Percentiles rank a stretch among this genome's conserved stretches.
Conservation (phyloP, 2,113 vertebrate species). For the Neomonachus schauinslandi region DNA sequence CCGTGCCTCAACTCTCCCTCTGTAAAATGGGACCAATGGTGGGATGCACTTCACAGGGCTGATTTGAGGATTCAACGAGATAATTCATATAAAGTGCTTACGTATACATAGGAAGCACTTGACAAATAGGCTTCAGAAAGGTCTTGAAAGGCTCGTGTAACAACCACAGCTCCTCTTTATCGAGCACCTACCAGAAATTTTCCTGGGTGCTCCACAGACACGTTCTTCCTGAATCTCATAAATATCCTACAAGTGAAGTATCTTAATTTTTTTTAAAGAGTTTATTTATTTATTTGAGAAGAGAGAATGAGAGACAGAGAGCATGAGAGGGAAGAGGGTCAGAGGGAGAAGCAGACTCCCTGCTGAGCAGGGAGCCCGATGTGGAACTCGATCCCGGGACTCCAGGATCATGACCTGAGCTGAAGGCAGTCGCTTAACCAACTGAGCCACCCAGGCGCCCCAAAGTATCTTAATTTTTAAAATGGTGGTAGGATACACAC, state of each 20-base stretch:
- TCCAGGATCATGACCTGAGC: too few relatives aligned
- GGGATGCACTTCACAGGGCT: background rate
- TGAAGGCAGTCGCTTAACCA: too few relatives aligned
- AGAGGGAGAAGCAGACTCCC: too few relatives aligned
- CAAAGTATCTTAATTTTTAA: background rate
- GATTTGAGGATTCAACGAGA: background rate
- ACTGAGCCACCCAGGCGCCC: too few relatives aligned
- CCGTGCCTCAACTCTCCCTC: background rate
- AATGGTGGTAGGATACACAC: background rate
- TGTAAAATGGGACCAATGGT: background rate
- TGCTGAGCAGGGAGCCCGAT: too few relatives aligned
- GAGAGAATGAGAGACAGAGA: too few relatives aligned
- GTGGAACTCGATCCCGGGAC: too few relatives aligned
- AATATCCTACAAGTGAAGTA: background rate
- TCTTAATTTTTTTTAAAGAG: background rate
- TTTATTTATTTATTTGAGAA: too few relatives aligned
- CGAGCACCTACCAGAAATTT: background rate
- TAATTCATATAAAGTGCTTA: background rate
- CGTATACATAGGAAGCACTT: background rate
- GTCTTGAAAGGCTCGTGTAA: background rate
- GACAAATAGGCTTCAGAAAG: background rate
- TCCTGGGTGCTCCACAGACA: too few relatives aligned
- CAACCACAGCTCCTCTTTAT: background rate
- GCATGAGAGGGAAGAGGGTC: too few relatives aligned
- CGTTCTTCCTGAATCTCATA: background rate